Evolutionary conservation across 2,888 invertebrate species (phyloP).

Genomic region (Rhamnusium bicolor): DNA sequence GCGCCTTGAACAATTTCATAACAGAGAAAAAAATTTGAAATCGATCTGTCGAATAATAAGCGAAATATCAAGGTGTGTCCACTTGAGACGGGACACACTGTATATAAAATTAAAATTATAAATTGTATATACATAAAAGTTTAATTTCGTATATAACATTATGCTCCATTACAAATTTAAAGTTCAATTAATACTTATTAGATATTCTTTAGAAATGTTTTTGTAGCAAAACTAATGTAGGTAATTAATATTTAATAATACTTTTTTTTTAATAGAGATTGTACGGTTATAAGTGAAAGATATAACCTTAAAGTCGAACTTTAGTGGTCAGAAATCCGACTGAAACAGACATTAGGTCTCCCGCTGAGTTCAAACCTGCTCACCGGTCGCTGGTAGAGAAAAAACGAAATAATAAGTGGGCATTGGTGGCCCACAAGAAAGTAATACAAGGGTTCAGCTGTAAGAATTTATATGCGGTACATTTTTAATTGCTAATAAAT

Average conservation of each 20-base stretch:
- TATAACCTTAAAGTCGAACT: conserved; percentile 7
- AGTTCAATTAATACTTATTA: conserved; percentile 4
- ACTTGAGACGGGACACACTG: no score
- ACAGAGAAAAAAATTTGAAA: no score
- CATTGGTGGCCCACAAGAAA: background rate
- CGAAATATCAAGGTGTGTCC: no score
- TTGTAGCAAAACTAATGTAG: background rate
- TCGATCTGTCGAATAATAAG: no score
- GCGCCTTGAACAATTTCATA: no score
- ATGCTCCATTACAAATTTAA: background rate
- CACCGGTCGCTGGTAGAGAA: conserved; percentile 38
- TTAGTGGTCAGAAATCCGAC: conserved; percentile 40
- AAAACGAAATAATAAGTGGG: conserved; percentile 14
- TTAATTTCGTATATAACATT: background rate
- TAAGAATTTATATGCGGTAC: background rate
- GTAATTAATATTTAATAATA: conserved; percentile 23
- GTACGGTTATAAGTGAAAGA: background rate
- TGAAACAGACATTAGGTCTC: conserved; percentile 48
- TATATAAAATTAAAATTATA: no score
- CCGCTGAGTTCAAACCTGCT: conserved; percentile 50
- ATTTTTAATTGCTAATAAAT: no score
- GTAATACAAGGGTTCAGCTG: background rate
- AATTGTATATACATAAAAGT: no score
- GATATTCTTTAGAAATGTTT: background rate
- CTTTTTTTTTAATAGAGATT: conserved; percentile 1